Percentiles rank a stretch among this genome's conserved stretches.
These are phyloP conservation scores for Gadopsis marmoratus DNA, from an alignment of 2,797 vertebrate genomes.

Conservation along the genomic window DNA sequence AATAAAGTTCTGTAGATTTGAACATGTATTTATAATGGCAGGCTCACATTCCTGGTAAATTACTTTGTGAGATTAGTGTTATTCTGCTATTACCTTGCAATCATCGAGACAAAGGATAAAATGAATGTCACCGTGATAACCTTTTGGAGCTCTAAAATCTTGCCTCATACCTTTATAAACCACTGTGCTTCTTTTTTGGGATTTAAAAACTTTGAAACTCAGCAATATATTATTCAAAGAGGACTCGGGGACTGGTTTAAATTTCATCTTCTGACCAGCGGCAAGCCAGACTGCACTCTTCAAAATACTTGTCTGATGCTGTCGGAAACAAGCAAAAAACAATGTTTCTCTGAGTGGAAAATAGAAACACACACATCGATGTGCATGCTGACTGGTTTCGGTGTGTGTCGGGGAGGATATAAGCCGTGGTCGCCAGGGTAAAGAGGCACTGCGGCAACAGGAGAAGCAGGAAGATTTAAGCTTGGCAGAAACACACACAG, in stretches of 20 bases:
- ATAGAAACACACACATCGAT: background rate
- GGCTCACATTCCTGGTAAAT: background rate
- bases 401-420: slow-evolving; percentile 23
- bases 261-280: background rate
- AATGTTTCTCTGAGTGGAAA: background rate
- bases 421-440: slow-evolving; percentile 64
- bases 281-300: background rate
- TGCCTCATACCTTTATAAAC: background rate
- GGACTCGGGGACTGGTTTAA: background rate
- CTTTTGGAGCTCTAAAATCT: background rate
- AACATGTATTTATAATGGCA: background rate
- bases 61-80: background rate
- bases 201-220: background rate
- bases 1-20: background rate
- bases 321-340: background rate
- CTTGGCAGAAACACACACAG: slow-evolving; percentile 64
- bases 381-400: slow-evolving; percentile 1
- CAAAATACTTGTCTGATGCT: background rate
- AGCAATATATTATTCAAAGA: background rate
- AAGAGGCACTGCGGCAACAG: slow-evolving; percentile 64
- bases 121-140: background rate
- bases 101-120: background rate
- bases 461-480: slow-evolving; percentile 70
- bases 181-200: background rate
- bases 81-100: background rate